Evolutionary conservation across 2,888 invertebrate species (phyloP).

Genomic region (Trichacis sp.): DNA sequence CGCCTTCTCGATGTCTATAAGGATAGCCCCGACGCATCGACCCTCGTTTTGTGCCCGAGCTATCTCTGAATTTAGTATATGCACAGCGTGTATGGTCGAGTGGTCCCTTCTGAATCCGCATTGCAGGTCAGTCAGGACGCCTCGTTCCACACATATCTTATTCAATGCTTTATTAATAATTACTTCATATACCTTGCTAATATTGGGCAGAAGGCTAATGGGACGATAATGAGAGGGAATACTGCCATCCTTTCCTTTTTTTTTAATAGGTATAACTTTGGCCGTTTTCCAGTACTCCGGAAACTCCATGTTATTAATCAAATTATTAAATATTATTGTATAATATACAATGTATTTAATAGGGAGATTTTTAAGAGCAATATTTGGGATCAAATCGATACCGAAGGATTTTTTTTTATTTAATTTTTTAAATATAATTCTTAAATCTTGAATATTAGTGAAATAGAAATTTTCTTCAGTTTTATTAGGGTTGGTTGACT

Average conservation of each 20-base stretch:
- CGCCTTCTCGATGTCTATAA: slow-evolving; percentile 24
- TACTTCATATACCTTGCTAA: slow-evolving; percentile 11
- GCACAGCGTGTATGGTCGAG: slow-evolving; percentile 36
- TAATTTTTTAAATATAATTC: slow-evolving; percentile 2
- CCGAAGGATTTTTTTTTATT: slow-evolving; percentile 30
- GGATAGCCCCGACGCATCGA: slow-evolving; percentile 15
- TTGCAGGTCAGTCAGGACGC: slow-evolving; percentile 5
- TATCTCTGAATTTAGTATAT: slow-evolving; percentile 17
- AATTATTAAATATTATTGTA: slow-evolving; percentile 32
- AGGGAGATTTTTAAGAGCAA: slow-evolving; percentile 14
- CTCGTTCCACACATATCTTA: background rate
- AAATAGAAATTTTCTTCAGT: background rate
- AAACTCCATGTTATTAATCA: slow-evolving; percentile 48
- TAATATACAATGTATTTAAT: background rate
- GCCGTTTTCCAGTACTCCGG: slow-evolving; percentile 45
- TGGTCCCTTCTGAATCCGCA: slow-evolving; percentile 36
- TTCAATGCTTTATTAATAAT: background rate
- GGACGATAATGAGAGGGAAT: slow-evolving; percentile 39
- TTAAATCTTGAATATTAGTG: background rate
- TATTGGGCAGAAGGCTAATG: slow-evolving; percentile 44
- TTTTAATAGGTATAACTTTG: slow-evolving; percentile 38
- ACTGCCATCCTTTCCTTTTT: slow-evolving; percentile 20
- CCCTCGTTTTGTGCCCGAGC: slow-evolving; percentile 5
- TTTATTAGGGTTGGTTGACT: no score
- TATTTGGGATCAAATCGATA: slow-evolving; percentile 22